A percentile compares a stretch with the other conserved stretches of the same genome.
Evolutionary conservation across 2,113 vertebrate species (phyloP).

Genomic region (Petromus typicus): DNA sequence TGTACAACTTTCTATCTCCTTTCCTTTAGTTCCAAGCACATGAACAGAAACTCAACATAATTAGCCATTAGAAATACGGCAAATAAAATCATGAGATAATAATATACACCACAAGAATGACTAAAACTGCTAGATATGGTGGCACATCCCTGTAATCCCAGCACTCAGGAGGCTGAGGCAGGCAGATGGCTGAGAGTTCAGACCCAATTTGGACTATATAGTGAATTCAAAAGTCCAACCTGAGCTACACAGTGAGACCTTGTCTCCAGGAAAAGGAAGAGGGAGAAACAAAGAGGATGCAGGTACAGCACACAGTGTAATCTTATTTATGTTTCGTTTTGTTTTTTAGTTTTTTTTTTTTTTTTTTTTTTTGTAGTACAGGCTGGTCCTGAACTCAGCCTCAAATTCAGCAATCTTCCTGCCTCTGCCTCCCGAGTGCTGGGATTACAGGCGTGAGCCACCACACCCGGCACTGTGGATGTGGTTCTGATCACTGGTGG

Average conservation of each 20-base stretch:
- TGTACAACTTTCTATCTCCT: not conserved
- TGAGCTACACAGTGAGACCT: not conserved
- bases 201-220: not conserved
- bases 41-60: not conserved
- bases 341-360: no score
- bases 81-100: not conserved
- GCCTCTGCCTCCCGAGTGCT: no score
- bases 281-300: no score
- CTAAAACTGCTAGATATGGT: not conserved
- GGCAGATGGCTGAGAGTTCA: not conserved
- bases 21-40: not conserved
- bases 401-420: no score
- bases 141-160: not conserved
- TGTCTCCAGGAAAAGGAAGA: not conserved
- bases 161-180: not conserved
- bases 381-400: no score
- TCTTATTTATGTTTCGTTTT: no score
- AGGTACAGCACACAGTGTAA: no score
- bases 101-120: not conserved
- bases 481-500: no score
- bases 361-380: no score
- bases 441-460: no score
- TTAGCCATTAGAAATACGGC: not conserved
- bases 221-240: not conserved
- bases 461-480: no score